Percentiles rank a stretch among this genome's conserved stretches.
Evolutionary conservation across 2,888 invertebrate species (phyloP).

Genomic region (Endotricha flammealis): DNA sequence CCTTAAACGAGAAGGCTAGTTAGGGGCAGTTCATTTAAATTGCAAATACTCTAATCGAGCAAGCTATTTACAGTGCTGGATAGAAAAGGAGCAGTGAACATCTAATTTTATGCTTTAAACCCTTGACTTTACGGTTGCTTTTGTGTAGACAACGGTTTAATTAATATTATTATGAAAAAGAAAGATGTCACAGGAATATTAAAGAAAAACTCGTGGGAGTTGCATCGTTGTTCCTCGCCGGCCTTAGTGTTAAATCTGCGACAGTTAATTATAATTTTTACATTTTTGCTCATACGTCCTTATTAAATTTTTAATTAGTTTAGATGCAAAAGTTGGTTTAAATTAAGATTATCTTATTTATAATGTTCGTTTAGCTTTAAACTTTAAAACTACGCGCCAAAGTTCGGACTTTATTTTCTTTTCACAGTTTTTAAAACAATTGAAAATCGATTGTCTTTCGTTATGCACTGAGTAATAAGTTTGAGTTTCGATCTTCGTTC

Average conservation of each 20-base stretch:
- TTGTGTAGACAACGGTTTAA: slow-evolving; percentile 4
- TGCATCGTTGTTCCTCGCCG: neutral
- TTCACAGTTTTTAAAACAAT: no score
- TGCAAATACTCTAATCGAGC: slow-evolving; percentile 45
- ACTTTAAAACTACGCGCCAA: no score
- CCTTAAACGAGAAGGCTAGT: slow-evolving; percentile 19
- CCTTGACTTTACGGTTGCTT: slow-evolving; percentile 1
- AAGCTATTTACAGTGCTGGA: slow-evolving; percentile 38
- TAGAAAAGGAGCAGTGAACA: slow-evolving; percentile 25
- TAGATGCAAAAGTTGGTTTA: no score
- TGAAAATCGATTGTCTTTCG: no score
- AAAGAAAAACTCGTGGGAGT: slow-evolving; percentile 1
- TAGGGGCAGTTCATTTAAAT: slow-evolving; percentile 44
- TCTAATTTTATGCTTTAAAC: slow-evolving; percentile 12
- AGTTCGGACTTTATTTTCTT: no score
- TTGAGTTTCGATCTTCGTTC: no score
- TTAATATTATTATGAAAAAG: slow-evolving; percentile 10
- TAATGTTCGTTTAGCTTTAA: no score
- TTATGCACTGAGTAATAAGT: no score
- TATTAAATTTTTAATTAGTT: slow-evolving; percentile 22
- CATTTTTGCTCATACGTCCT: neutral
- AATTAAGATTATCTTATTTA: no score
- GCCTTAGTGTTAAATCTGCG: slow-evolving; percentile 2
- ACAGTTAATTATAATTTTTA: slow-evolving; percentile 1
- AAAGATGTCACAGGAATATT: slow-evolving; percentile 3